Evolutionary conservation across 2,797 vertebrate species (phyloP), one percentile per base, ranked within the genome.

Genomic region (Basileuterus tristriatus): DNA sequence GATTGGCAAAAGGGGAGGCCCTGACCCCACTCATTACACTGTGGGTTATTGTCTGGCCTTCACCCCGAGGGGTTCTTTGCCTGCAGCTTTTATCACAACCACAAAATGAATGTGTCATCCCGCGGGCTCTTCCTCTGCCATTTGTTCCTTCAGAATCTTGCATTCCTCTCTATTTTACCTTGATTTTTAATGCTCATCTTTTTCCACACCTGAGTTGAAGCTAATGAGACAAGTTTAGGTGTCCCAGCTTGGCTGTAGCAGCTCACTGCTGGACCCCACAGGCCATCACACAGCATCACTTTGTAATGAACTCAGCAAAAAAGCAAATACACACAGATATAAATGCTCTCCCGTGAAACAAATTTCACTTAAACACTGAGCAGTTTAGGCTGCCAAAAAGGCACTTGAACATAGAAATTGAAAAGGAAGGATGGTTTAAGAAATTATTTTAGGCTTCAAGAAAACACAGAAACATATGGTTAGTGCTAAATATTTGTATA

Each of bases 401-500:
- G 58, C 75, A 81, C 64, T 92, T 52, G 2, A 92, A 78, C 15
- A 11, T 9, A 44, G 41, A 74, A 84, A 23, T 1, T 68, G 56
- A 67, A 83, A 89, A 62, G 70, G 47, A 93, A 65, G 78, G 64
- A 94, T 80, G 64, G 43, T 74, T 82, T 71, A 50, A 77, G 74
- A 64, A 92, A 92, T 90, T 5, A 82, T 86, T 74, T 83, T 71
- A 70, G 67, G 75, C 68, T 84, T 90, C 41, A 58, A 60, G 68
- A 80, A 85, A 93, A 80, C 70, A 72, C 37, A 49, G 60, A 87
- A 89, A 64, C 84, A 92, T 93, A 94, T 83, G 86, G 90, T 62
- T 87, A 50, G 34, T 50, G 81, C 81, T 92, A 93, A 93, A 94
- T 94, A 80, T 94, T 90, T 94, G 87, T 93, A 80, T 13, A 91